A percentile compares a stretch with the other conserved stretches of the same genome.
Evolutionary conservation across 2,888 invertebrate species (phyloP).

Genomic region (Galeruca laticollis): DNA sequence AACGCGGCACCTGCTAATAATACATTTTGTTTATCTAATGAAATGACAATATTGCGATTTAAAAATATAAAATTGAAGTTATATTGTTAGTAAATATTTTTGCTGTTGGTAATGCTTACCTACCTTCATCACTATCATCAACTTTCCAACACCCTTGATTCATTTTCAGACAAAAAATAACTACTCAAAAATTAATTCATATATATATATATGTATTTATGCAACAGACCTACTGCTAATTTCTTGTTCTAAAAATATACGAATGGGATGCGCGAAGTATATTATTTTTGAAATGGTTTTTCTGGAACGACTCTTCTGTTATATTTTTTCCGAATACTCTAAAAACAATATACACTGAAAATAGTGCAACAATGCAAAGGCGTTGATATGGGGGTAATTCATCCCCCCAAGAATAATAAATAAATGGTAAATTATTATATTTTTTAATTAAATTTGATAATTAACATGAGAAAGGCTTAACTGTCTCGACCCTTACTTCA

Average conservation of each 20-base stretch:
- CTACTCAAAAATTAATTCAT: neutral
- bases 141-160: conserved; percentile 65
- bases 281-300: conserved; percentile 1
- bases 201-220: conserved; percentile 23
- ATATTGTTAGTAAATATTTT: conserved; percentile 12
- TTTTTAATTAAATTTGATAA: no score
- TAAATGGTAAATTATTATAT: no score
- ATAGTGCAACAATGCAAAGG: no score
- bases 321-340: conserved; percentile 1
- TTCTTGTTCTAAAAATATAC: conserved; percentile 40
- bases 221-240: conserved; percentile 41
- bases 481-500: no score
- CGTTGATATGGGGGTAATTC: no score
- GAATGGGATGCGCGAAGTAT: neutral
- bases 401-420: no score
- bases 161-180: conserved; percentile 51
- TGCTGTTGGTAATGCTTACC: neutral
- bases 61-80: conserved; percentile 40
- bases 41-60: conserved; percentile 5
- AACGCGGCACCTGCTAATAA: conserved; percentile 4
- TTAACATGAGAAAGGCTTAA: no score
- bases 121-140: conserved; percentile 66
- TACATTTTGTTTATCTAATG: conserved; percentile 11
- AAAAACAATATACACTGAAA: neutral
- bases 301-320: neutral